Base-by-base conservation (phyloP, 2,113 vertebrate species). In the Tragelaphus strepsiceros region DNA sequence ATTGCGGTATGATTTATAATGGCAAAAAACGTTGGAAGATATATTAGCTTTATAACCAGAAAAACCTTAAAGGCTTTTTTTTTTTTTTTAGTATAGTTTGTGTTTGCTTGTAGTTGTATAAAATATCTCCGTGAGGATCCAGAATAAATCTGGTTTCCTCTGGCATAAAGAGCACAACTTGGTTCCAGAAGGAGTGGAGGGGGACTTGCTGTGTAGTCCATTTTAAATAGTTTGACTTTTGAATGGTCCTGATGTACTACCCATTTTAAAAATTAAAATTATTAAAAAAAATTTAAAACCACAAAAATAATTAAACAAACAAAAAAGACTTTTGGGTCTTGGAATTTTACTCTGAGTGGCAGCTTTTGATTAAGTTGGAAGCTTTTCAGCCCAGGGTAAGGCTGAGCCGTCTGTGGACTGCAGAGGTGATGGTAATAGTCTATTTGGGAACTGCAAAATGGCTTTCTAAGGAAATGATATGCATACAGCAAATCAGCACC, bases 211-310 rank as follows among this genome's bases (percentile, higher is more conserved):
- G 13, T 56, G 28, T 80, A 67, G 61, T 96, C 19, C 56, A 6
- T 88, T 96, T 96, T 82, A 30, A 58, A 81, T n/a, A 87, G 39
- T 92, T 80, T 96, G 71, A 94, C 61, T 93, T 97, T 97, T 86
- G 82, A 94, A 39, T 30, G 7, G 14, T 51, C 35, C 46, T 56
- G n/a, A 74, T 80, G 4, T 64, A 62, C 59, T 53, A 54, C 11
- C 2, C 30, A n/a, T 67, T 92, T 58, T n/a, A 89, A 93, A 83
- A 78, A 9, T 46, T 78, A 56, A 88, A 90, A 81, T 59, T 51
- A 86, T 67, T 90, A 71, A 59, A 77, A 30, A 83, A 80, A 67
- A 22, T 80, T 89, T 96, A 64, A 89, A 90, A 61, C 22, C 62
- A 49, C 58, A 64, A 94, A 90, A 85, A 26, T 54, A 85, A 84